Evolutionary conservation across 2,888 invertebrate species (phyloP).

Genomic region (Pseudanteris insignis): DNA sequence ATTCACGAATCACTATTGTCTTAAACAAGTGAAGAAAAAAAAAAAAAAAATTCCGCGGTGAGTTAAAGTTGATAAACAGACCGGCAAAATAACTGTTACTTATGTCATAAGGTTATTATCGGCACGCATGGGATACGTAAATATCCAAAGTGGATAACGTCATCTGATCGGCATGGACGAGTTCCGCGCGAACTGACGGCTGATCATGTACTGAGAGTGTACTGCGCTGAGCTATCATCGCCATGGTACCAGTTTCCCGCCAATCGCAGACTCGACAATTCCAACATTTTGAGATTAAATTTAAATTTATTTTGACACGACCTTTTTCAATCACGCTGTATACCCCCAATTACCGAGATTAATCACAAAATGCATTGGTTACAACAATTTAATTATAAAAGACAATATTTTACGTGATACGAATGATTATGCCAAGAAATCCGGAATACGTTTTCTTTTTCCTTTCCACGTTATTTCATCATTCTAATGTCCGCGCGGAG

Average conservation of each 20-base stretch:
- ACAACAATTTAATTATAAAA: too few relatives aligned
- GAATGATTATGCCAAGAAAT: too few relatives aligned
- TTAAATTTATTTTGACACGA: slow-evolving; percentile 19
- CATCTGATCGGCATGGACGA: slow-evolving; percentile 17
- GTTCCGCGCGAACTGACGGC: slow-evolving; percentile 41
- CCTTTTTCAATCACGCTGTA: slow-evolving; percentile 17
- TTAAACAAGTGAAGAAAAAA: too few relatives aligned
- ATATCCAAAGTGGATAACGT: slow-evolving; percentile 2
- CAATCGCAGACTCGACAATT: slow-evolving; percentile 17
- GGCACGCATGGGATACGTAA: background rate
- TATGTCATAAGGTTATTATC: background rate
- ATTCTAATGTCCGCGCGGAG: too few relatives aligned
- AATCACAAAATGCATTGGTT: too few relatives aligned
- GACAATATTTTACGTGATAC: too few relatives aligned
- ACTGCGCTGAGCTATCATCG: slow-evolving; percentile 32
- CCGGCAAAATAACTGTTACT: too few relatives aligned
- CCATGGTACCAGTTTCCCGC: slow-evolving; percentile 27
- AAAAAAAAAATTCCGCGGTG: slow-evolving; percentile 4
- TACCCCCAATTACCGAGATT: too few relatives aligned
- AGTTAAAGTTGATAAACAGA: too few relatives aligned
- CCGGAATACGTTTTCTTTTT: too few relatives aligned
- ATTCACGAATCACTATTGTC: slow-evolving; percentile 15
- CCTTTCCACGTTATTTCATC: too few relatives aligned
- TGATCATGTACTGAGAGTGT: slow-evolving; percentile 43
- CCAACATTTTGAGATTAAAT: slow-evolving; percentile 25